phyloP scores from a whole-genome alignment of 2,113 vertebrate genomes.

The Verasper variegatus region DNA sequence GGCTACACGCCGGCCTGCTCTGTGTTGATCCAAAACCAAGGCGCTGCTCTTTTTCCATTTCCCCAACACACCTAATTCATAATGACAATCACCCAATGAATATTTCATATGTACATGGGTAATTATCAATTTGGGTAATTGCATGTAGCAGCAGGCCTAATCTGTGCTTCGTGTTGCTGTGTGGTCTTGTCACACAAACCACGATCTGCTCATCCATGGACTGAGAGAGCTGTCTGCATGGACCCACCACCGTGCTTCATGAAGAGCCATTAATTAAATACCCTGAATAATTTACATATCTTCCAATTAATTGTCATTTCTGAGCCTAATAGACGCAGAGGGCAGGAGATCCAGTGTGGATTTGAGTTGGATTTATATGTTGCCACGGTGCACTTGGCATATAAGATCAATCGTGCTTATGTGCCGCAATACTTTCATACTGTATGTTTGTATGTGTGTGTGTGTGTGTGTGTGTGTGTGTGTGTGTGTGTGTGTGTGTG shows the following conservation, averaged over 20 bases:
- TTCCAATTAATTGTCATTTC: conserved; percentile 59
- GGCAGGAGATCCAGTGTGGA: background rate
- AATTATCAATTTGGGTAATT: conserved; percentile 58
- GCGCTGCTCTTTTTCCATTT: background rate
- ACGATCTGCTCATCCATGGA: conserved; percentile 42
- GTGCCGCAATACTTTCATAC: background rate
- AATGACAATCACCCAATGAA: conserved; percentile 23
- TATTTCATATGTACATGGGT: conserved; percentile 42
- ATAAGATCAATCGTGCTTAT: conserved; percentile 1
- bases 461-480: conserved; percentile 16
- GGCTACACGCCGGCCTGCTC: background rate
- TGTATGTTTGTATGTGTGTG: conserved; percentile 22
- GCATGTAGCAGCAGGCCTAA: conserved; percentile 19
- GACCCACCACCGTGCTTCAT: conserved; percentile 59
- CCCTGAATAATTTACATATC: conserved; percentile 69
- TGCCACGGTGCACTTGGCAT: background rate
- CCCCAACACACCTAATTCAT: conserved; percentile 17
- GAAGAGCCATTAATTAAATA: conserved; percentile 66
- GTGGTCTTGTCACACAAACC: conserved; percentile 45
- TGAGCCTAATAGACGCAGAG: conserved; percentile 25
- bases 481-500: conserved; percentile 22
- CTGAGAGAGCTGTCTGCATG: conserved; percentile 48
- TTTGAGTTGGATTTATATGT: background rate
- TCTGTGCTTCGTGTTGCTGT: conserved; percentile 32
- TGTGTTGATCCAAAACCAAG: conserved; percentile 19